Base-by-base conservation (phyloP, 2,888 invertebrate genomes). In the Pachydiplax longipennis region DNA sequence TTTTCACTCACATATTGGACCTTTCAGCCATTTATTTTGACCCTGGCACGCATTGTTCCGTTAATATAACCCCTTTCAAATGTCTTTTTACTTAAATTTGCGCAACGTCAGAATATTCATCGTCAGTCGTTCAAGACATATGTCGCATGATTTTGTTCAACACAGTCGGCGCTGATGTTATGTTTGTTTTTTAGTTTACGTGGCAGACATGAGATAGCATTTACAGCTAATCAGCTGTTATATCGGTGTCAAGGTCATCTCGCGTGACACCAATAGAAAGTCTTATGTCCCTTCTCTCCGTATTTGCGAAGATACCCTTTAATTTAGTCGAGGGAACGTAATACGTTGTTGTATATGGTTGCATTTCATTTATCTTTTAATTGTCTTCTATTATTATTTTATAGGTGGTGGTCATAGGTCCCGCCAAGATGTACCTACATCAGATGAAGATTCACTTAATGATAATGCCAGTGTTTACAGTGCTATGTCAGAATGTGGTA, bases 401-500 rank as follows among this genome's bases (percentile, higher is more conserved):
- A 1, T 37, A 91, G 92, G 91, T 65, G 90, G 90, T 53, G 80
- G 80, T 4, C 80, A 80, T 48, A 90, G 15, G 81, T 81, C 87
- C 61, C 91, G 90, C 31, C 92, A 91, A 31, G 90, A 91, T 13
- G 90, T 91, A 13, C 53, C 90, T 18, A 96, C 96, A 92, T 97
- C 97, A 12, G 97, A 97, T 92, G 97, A 97, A 93, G 98, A 98
- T 94, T 97, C 97, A 15, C 94, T 95, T 91, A 95, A 96, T 92
- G 98, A 98, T 94, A 98, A 97, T 94, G 96, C 95, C 92, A 98
- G 98, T 92, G 96, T 97, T 91, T 96, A 96, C 92, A 98, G 98
- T 91, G 96, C 95, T 53, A 95, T 96, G 92, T 98, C 98, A 0
- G 98, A 98, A 93, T 95, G 95, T 92, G 95, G 95, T 92, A 97